Base-by-base conservation (phyloP, 2,888 invertebrate species). In the Heteromurus nitidus region DNA sequence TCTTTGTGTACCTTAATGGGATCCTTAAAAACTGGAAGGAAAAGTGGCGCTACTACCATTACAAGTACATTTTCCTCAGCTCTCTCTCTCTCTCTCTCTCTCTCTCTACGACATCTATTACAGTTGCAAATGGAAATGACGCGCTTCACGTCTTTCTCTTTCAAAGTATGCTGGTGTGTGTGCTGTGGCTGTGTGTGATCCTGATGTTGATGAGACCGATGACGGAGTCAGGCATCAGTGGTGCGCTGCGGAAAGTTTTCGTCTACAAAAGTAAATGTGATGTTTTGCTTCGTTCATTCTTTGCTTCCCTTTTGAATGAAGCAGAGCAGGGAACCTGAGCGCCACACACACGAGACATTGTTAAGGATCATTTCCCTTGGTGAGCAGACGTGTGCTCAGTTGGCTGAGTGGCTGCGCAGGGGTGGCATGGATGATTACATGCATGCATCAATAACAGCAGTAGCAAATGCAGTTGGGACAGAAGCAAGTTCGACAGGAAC, bases 101-200 rank as follows among this genome's bases (percentile, higher is more conserved):
- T 1, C 9, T 67, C 3, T 36, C 11, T n/a, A 47, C 42, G 18
- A 53, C 36, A 36, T 47, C 47, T 28, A 64, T 53, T 60, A 68
- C 68, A 58, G 76, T 68, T 72, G 79, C 79, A 79, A 72, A 79
- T 79, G 70, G 55, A 70, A 55, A 79, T 79, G 79, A 79, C 42
- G 42, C 64, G 79, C 62, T 55, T 79, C 79, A 79, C 65, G 65
- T 70, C 70, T 69, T 79, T 70, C 44, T 64, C 42, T 28, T 53
- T 24, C 20, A 50, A 11, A 7, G 24, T 60, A 60, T 44, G 20
- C n/a, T 76, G 55, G 58, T 65, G 42, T 65, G 65, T 75, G 31
- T 65, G 64, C 30, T 47, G 47, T 60, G 20, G 65, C 62, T 69
- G 76, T 69, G 62, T 60, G 69, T 69, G 68, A 77, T 60, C 36